Evolutionary conservation across 2,888 invertebrate genomes (phyloP).

Genomic region (Anarsia innoxiella): DNA sequence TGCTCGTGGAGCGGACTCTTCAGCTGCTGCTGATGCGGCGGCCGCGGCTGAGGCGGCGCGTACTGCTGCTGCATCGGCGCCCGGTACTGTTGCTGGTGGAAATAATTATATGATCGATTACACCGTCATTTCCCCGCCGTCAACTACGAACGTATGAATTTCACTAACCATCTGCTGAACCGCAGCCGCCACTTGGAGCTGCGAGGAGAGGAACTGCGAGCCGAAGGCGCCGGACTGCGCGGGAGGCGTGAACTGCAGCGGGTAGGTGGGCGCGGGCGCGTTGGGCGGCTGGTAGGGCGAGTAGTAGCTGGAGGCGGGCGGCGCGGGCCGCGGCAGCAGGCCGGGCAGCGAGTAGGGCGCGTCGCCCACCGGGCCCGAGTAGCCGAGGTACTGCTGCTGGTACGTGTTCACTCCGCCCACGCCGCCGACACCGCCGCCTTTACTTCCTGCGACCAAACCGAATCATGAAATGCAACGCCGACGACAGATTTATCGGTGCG

Average conservation of each 20-base stretch:
- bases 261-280: conserved; percentile 78
- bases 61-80: conserved; percentile 65
- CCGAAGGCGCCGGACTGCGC: conserved; percentile 69
- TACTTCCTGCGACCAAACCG: conserved; percentile 49
- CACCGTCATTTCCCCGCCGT: too few species aligned
- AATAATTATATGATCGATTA: not conserved
- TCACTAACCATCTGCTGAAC: conserved; percentile 61
- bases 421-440: conserved; percentile 58
- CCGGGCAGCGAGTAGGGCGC: conserved; percentile 61
- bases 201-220: conserved; percentile 64
- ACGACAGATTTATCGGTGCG: too few species aligned
- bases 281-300: conserved; percentile 63
- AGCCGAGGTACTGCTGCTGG: conserved; percentile 68
- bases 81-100: conserved; percentile 60
- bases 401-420: conserved; percentile 66
- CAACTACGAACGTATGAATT: too few species aligned
- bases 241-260: conserved; percentile 77
- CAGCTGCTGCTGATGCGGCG: conserved; percentile 68
- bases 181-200: conserved; percentile 64
- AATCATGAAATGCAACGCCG: too few species aligned
- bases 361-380: conserved; percentile 62
- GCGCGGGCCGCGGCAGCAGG: conserved; percentile 63
- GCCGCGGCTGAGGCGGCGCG: conserved; percentile 50
- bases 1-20: conserved; percentile 76
- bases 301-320: conserved; percentile 66